A percentile compares a stretch with the other conserved stretches of the same genome.
Evolutionary conservation across 1,140 invertebrate genomes (phyloP).

Genomic region (Spodoptera frugiperda): DNA sequence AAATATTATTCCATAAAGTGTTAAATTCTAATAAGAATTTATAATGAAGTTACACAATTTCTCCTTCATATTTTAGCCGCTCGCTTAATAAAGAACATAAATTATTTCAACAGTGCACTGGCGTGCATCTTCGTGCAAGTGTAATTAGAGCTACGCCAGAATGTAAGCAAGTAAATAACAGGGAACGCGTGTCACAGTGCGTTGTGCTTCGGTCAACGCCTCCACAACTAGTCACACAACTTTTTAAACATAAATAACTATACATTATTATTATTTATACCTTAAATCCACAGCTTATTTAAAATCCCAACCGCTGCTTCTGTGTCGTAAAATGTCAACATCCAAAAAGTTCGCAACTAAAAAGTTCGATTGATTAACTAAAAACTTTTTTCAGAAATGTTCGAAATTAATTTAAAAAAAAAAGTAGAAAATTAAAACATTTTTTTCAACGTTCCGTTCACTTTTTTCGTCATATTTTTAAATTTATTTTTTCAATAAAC

Average conservation of each 20-base stretch:
- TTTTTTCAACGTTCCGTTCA: not conserved
- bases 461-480: not conserved
- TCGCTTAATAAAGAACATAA: not conserved
- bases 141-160: slow-evolving; percentile 35
- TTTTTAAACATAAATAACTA: slow-evolving; percentile 35
- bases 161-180: slow-evolving; percentile 33
- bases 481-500: not conserved
- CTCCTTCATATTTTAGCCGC: not conserved
- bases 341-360: not conserved
- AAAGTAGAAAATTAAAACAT: not conserved
- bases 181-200: slow-evolving; percentile 21
- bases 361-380: not conserved
- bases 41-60: not conserved
- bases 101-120: slow-evolving; percentile 1
- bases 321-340: not conserved
- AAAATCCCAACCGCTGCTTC: not conserved
- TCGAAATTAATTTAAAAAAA: slow-evolving; percentile 5
- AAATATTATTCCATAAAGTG: not conserved
- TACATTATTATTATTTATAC: slow-evolving; percentile 1
- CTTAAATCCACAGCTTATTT: slow-evolving; percentile 4
- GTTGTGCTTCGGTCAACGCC: slow-evolving; percentile 59
- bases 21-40: slow-evolving; percentile 17
- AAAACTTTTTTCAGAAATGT: slow-evolving; percentile 1
- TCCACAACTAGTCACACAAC: slow-evolving; percentile 57
- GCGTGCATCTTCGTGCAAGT: slow-evolving; percentile 37